Base-by-base conservation (phyloP, 2,113 vertebrate species). In the Dasyprocta punctata region DNA sequence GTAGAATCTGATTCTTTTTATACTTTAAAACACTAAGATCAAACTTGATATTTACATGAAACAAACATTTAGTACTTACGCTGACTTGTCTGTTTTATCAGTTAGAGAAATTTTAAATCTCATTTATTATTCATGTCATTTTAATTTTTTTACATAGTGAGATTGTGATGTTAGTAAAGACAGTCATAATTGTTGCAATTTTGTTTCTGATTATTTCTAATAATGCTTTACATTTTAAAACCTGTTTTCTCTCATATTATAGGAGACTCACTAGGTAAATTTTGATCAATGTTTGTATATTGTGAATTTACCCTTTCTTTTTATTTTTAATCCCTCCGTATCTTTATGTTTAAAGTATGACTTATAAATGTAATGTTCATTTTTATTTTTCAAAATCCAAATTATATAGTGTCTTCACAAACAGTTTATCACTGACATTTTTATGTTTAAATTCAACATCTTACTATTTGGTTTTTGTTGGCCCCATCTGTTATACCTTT, bases 331-430 rank as follows among this genome's bases (percentile, higher is more conserved):
- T 30, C 10, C 90, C 36, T 86, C 3, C 36, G 71, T 54, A 75
- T 89, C 22, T 80, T 94, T 63, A 41, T 85, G 61, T 81, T 95
- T 75, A 85, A 77, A 36, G 4, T 85, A 52, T 89, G 41, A 83
- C 61, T 94, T 77, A 93, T 44, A 67, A 82, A 96, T 71, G 89
- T 8, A 92, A 93, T 71, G 52, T 60, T 14, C 2, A 90, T 63
- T 91, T 95, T 96, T 86, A 77, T 91, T 97, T 96, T 96, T 60
- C 69, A n/a, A 73, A 78, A 49, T 92, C 22, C 86, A 58, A 86
- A 91, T 69, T 84, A 84, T 85, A 16, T 22, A 83, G 26, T 86
- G 60, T 87, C 38, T 86, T 92, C 92, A 65, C 11, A 92, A 82
- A 81, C 65, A 82, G 80, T 86, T 86, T 90, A 90, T 73, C 24